Evolutionary conservation across 2,797 vertebrate species (phyloP).

Genomic region (Hirundo rustica): DNA sequence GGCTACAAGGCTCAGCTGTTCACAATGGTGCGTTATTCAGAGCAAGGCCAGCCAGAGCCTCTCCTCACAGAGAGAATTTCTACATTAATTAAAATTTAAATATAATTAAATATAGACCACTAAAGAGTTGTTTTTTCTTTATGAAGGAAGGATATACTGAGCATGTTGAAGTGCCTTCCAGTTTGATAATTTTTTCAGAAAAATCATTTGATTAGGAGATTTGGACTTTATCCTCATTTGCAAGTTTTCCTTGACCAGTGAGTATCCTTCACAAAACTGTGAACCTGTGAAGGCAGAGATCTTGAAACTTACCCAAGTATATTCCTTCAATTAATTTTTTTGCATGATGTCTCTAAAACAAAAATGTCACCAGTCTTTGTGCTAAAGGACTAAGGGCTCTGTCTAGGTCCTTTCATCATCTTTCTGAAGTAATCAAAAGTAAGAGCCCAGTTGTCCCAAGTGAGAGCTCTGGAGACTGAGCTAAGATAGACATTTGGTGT

Average conservation of each 20-base stretch:
- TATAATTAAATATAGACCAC: not conserved
- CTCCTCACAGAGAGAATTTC: not conserved
- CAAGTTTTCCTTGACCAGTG: not conserved
- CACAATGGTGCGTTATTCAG: rapidly evolving
- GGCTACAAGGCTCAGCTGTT: not conserved
- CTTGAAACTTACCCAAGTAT: not conserved
- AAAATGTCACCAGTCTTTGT: not conserved
- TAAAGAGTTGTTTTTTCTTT: not conserved
- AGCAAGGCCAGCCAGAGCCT: not conserved
- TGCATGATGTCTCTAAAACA: not conserved
- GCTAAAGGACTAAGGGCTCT: not conserved
- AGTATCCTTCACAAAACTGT: not conserved
- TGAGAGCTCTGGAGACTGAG: not conserved
- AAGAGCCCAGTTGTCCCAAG: not conserved
- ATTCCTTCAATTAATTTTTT: not conserved
- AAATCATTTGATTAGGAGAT: not conserved
- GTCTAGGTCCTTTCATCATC: not conserved
- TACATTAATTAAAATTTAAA: constrained; percentile 6
- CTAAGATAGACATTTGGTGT: not conserved
- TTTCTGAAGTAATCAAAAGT: not conserved
- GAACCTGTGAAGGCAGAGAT: not conserved
- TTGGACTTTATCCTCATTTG: not conserved
- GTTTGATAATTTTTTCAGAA: not conserved
- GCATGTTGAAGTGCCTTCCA: not conserved
- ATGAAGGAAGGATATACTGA: not conserved